Base-by-base conservation (phyloP, 2,797 vertebrate species). In the Neostethus bicornis region DNA sequence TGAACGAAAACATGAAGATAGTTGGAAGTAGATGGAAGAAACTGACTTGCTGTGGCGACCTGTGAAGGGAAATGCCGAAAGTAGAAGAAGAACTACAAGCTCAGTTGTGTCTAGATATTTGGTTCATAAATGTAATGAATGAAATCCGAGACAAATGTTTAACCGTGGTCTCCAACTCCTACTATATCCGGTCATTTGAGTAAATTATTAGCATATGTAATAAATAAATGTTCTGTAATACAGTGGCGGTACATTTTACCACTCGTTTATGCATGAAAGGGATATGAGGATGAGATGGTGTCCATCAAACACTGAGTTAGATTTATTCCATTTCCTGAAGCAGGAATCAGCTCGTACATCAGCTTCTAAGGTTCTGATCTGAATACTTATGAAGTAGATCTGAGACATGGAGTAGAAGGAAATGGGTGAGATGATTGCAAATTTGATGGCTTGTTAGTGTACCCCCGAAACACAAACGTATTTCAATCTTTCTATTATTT, bases 401-500 rank as follows among this genome's bases (percentile, higher is more conserved):
- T 37, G n/a, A 37, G 34, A 16, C 16, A 17, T 17, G 5, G 14
- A 37, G 16, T 34, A 7, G 1, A 10, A 7, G 32, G 29, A 38
- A 4, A 16, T 16, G n/a, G 34, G 11, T n/a, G 13, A 34, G 13
- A n/a, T 13, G 32, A 7, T 38, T 35, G 8, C 14, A 38, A 7
- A 11, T 2, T 11, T 20, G 6, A 21, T 2, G 4, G 9, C 17
- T 19, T 39, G 32, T 10, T 10, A 19, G n/a, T 39, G 19, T 3
- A 39, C 8, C 16, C 1, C 4, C 20, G 38, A 38, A 38, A 16
- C n/a, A 19, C 35, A 38, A 16, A 38, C 24, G 46, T 25, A 9
- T 8, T 61, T 38, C 35, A 37, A 23, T 45, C 24, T 23, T 49
- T 32, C 6, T 43, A 43, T 57, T 9, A 9, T 13, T 41, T n/a